Percentiles rank a stretch among this genome's conserved stretches.
phyloP scores from a whole-genome alignment of 2,113 vertebrate species.

The Neopipo cinnamomea region DNA sequence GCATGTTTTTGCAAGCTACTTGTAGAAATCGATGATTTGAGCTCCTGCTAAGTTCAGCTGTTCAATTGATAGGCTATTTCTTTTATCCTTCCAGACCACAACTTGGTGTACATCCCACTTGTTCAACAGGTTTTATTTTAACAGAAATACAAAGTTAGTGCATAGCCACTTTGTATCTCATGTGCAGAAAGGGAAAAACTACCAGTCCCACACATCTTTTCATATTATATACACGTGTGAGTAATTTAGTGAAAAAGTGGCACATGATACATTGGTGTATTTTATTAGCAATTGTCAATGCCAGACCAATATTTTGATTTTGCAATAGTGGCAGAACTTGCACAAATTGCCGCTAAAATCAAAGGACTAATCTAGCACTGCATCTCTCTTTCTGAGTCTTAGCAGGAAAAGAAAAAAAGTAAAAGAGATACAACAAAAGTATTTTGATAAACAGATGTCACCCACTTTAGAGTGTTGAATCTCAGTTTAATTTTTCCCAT shows the following conservation, averaged over 20 bases:
- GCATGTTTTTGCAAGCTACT: slow-evolving; percentile 32
- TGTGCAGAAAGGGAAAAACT: background rate
- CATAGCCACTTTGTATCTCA: background rate
- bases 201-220: background rate
- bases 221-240: background rate
- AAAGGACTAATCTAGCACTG: background rate
- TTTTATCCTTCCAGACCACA: slow-evolving; percentile 31
- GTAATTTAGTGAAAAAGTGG: background rate
- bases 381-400: background rate
- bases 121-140: slow-evolving; percentile 49
- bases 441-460: slow-evolving; percentile 53
- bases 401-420: background rate
- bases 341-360: background rate
- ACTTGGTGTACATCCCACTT: slow-evolving; percentile 25
- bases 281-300: slow-evolving; percentile 9
- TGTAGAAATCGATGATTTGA: slow-evolving; percentile 19
- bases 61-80: background rate
- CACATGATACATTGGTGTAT: background rate
- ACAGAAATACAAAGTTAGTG: slow-evolving; percentile 1
- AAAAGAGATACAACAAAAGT: background rate
- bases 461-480: slow-evolving; percentile 30
- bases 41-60: slow-evolving; percentile 40
- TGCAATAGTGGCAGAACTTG: background rate
- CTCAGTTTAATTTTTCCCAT: slow-evolving; percentile 56
- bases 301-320: background rate